Base-by-base conservation (phyloP, 2,888 invertebrate genomes). In the Drosophila atripex region DNA sequence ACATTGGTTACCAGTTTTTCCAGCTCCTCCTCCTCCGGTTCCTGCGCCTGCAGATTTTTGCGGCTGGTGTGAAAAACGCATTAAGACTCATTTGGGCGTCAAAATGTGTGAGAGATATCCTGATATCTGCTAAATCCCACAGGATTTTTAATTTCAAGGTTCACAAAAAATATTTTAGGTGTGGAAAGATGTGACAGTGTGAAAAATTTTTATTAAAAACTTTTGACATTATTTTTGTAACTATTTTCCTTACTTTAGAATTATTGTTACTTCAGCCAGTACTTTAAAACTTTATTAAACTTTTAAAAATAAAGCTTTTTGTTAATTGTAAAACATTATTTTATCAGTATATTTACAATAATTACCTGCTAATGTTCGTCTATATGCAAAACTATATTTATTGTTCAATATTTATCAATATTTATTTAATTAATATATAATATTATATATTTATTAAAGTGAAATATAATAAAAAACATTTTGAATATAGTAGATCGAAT, bases 11-110 rank as follows among this genome's bases (percentile, higher is more conserved):
- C 21, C 21, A 41, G 32, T 49, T 54, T 56, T n/a, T 38, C 28
- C 43, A 18, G 53, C 49, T 69, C 16, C 18, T 8, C 8, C 39
- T 53, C 39, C 35, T 46, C 35, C 56, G 43, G 46, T 41, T 43
- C 51, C 52, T 11, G 14, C 45, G 39, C 51, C 52, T 11, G 14
- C n/a, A 7, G 39, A 39, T 58, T 45, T 46, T 51, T n/a, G 50
- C 12, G 41, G 43, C 54, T 63, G 77, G 71, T 73, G 75, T 72
- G 76, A 74, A 80, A 80, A 88, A 84, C 82, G 76, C 87, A 86
- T 88, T 88, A 86, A 73, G 82, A 71, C 86, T 75, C 83, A 87
- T 88, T 87, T 88, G 71, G 73, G 75, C 86, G 64, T 76, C 84
- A 79, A 87, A 70, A 70, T 70, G 70, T 54, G 71, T 49, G 70